These are phyloP conservation scores for Tamandua tetradactyla DNA, from an alignment of 2,797 vertebrate species.

Conservation along the genomic window DNA sequence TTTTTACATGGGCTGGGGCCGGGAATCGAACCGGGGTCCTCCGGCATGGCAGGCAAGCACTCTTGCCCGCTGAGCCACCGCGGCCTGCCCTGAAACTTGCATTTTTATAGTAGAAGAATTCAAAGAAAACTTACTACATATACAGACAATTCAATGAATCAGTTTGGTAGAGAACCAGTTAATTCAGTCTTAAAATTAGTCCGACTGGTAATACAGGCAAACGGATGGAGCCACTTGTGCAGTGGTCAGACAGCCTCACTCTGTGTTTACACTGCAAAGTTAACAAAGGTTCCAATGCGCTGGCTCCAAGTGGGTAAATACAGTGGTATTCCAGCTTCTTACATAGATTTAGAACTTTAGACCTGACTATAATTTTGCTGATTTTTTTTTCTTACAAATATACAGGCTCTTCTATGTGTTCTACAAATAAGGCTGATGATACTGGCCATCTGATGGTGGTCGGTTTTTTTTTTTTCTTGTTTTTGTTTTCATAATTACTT, in stretches of 20 bases:
- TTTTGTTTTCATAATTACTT: conserved; percentile 33
- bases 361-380: neutral
- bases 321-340: neutral
- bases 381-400: neutral
- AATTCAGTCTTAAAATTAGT: neutral
- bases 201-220: neutral
- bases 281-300: neutral
- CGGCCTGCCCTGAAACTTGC: conserved; percentile 24
- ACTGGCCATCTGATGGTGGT: neutral
- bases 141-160: neutral
- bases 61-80: too few species aligned
- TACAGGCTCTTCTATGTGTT: neutral
- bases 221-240: neutral
- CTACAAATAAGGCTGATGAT: neutral
- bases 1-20: too few species aligned
- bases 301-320: neutral
- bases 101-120: neutral
- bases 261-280: neutral
- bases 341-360: neutral
- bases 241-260: neutral
- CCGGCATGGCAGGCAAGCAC: too few species aligned
- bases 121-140: neutral
- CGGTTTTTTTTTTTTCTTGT: too few species aligned
- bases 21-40: too few species aligned
- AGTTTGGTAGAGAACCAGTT: neutral